phyloP scores from a whole-genome alignment of 2,888 invertebrate species.

The Unio pictorum region DNA sequence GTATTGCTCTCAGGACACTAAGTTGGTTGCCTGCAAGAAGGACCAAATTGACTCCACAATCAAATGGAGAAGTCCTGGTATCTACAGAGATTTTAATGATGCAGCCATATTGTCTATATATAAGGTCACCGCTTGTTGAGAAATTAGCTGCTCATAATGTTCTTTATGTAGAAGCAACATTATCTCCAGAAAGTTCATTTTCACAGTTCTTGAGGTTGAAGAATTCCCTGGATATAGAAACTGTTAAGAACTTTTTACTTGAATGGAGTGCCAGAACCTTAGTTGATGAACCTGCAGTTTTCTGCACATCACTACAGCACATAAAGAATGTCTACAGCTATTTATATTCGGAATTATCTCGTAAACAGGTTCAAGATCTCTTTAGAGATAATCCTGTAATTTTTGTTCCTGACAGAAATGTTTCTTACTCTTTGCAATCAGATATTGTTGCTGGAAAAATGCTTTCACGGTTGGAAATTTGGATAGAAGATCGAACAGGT shows the following conservation, averaged over 20 bases:
- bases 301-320: slow-evolving; percentile 54
- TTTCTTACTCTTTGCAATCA: neutral
- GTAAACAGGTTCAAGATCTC: slow-evolving; percentile 54
- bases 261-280: slow-evolving; percentile 53
- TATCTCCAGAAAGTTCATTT: slow-evolving; percentile 40
- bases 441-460: slow-evolving; percentile 42
- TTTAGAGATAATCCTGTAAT: slow-evolving; percentile 57
- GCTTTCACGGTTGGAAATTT: slow-evolving; percentile 56
- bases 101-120: slow-evolving; percentile 33
- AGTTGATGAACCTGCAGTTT: slow-evolving; percentile 31
- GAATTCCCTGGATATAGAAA: slow-evolving; percentile 34
- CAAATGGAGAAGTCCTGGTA: slow-evolving; percentile 8
- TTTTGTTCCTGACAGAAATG: slow-evolving; percentile 48
- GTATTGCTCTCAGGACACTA: slow-evolving; percentile 46
- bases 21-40: slow-evolving; percentile 60
- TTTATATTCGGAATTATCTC: slow-evolving; percentile 50
- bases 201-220: slow-evolving; percentile 52
- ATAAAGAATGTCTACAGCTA: slow-evolving; percentile 60
- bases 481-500: slow-evolving; percentile 62
- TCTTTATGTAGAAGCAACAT: slow-evolving; percentile 45
- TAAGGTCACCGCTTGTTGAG: slow-evolving; percentile 31
- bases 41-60: slow-evolving; percentile 12
- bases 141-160: slow-evolving; percentile 56
- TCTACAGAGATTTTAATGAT: slow-evolving; percentile 14
- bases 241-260: slow-evolving; percentile 49